Conservation (phyloP, 2,797 vertebrate genomes). For the Chelmon rostratus region DNA sequence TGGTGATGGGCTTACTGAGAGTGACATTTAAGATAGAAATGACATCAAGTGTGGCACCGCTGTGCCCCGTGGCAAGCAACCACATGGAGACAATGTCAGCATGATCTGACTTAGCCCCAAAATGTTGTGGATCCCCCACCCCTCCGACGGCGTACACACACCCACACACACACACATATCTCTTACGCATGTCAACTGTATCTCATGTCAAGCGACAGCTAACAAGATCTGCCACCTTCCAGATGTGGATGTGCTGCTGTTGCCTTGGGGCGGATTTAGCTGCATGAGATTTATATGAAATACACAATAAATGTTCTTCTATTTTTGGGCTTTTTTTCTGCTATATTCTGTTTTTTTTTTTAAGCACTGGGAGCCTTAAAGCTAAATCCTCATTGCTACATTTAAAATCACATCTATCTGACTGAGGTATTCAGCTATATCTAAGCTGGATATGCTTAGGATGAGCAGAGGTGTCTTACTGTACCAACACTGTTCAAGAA, state of each 20-base stretch:
- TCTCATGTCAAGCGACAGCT: constrained; percentile 67
- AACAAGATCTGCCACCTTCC: constrained; percentile 74
- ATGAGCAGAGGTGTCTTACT: constrained; percentile 31
- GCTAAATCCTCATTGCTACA: constrained; percentile 3
- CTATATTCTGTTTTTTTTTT: constrained; percentile 8
- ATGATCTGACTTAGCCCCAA: constrained; percentile 73
- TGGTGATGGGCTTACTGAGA: constrained; percentile 69
- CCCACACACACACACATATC: constrained; percentile 42
- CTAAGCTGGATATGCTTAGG: constrained; percentile 18
- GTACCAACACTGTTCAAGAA: constrained; percentile 19
- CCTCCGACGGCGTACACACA: constrained; percentile 7
- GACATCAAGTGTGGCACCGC: constrained; percentile 75
- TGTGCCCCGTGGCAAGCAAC: constrained; percentile 69
- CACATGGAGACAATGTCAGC: constrained; percentile 72
- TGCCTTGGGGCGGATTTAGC: constrained; percentile 57
- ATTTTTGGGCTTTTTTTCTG: constrained; percentile 13
- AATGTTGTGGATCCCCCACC: constrained; percentile 55
- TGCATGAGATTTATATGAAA: constrained; percentile 44
- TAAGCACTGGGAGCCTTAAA: not conserved
- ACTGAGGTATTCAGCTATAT: not conserved
- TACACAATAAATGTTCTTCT: constrained; percentile 24
- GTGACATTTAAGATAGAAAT: constrained; percentile 82
- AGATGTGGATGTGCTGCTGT: constrained; percentile 68
- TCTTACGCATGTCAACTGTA: constrained; percentile 65
- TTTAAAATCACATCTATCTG: constrained; percentile 5